Evolutionary conservation across 1,140 invertebrate genomes (phyloP).

Genomic region (Calycopis cecrops): DNA sequence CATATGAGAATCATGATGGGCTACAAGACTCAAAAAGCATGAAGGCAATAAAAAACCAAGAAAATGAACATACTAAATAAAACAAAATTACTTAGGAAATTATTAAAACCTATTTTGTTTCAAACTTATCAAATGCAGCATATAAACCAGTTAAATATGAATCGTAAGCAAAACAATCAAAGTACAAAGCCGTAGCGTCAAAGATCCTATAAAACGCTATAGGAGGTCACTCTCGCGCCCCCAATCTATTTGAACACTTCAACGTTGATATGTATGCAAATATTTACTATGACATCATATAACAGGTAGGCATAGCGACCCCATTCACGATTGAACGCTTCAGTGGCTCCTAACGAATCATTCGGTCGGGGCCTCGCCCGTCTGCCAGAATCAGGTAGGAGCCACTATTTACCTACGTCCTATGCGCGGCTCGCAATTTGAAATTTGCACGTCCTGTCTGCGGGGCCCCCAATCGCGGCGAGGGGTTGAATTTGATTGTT

Average conservation of each 20-base stretch:
- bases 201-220: background rate
- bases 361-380: constrained; percentile 42
- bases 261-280: constrained; percentile 65
- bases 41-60: no score
- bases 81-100: no score
- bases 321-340: constrained; percentile 62
- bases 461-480: constrained; percentile 29
- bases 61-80: no score
- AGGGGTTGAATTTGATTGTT: constrained; percentile 45
- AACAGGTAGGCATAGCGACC: constrained; percentile 57
- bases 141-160: no score
- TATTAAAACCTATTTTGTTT: no score
- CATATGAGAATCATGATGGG: no score
- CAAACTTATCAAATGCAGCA: no score
- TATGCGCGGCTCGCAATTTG: constrained; percentile 37
- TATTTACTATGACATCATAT: constrained; percentile 60
- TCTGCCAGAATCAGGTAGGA: constrained; percentile 32
- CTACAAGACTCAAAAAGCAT: no score
- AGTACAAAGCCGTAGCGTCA: background rate
- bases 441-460: constrained; percentile 47
- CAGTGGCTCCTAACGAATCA: constrained; percentile 68
- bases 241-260: constrained; percentile 10
- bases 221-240: constrained; percentile 10
- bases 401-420: constrained; percentile 45
- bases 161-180: constrained; percentile 17